These are phyloP conservation scores for Rhaphigaster nebulosa DNA, from an alignment of 2,888 invertebrate genomes.

Conservation along the genomic window DNA sequence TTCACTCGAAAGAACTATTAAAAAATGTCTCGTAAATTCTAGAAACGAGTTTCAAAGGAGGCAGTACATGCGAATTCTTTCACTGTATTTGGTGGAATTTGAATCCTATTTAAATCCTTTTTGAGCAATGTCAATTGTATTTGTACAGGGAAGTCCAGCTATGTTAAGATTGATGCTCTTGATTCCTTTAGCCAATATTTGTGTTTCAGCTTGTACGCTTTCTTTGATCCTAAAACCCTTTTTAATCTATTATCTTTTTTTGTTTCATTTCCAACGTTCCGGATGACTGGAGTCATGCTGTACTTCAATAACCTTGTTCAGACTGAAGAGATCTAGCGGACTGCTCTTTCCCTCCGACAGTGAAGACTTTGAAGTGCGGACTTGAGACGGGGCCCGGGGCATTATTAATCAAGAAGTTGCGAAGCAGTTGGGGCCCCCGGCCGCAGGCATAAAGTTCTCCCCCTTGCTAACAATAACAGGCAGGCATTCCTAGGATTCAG, in stretches of 20 bases:
- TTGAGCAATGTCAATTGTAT: too few relatives aligned
- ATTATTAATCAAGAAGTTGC: slow-evolving; percentile 26
- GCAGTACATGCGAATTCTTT: too few relatives aligned
- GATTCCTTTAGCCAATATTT: not conserved
- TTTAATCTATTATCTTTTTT: too few relatives aligned
- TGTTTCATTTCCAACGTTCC: not conserved
- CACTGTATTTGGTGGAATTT: too few relatives aligned
- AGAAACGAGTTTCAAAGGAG: too few relatives aligned
- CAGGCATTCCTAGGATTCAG: slow-evolving; percentile 36
- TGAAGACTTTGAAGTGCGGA: not conserved
- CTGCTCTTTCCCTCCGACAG: not conserved
- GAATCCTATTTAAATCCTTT: too few relatives aligned
- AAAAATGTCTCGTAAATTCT: too few relatives aligned
- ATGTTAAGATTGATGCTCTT: not conserved
- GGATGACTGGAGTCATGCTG: not conserved
- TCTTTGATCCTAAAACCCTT: not conserved
- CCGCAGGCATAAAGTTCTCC: slow-evolving; percentile 7
- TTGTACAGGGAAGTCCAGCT: not conserved
- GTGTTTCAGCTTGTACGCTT: not conserved
- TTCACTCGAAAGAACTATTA: too few relatives aligned
- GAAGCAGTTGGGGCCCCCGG: not conserved
- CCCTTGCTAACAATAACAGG: slow-evolving; percentile 8
- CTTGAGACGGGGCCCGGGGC: not conserved
- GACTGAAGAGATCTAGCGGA: not conserved
- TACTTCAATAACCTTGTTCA: not conserved